Evolutionary conservation across 2,113 vertebrate genomes (phyloP).

Genomic region (Anthoscopus minutus): DNA sequence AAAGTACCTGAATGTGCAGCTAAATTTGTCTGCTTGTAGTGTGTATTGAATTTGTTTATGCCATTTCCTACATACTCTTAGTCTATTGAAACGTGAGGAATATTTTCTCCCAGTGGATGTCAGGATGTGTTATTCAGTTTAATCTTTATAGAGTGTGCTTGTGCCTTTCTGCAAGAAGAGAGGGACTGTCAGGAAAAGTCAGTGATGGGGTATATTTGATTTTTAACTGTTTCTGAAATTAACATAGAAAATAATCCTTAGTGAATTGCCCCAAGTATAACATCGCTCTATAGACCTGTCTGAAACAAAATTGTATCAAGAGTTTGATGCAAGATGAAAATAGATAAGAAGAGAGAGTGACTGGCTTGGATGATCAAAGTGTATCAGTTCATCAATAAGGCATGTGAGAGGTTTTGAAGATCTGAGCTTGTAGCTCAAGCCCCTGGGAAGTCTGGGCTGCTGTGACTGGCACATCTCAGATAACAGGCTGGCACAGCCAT

Average conservation of each 20-base stretch:
- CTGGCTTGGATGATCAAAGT: constrained; percentile 11
- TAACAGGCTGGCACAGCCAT: not conserved
- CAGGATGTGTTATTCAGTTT: not conserved
- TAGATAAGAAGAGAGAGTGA: not conserved
- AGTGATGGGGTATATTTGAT: not conserved
- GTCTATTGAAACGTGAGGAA: not conserved
- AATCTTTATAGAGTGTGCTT: not conserved
- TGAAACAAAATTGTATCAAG: not conserved
- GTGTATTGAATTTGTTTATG: not conserved
- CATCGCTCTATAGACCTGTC: not conserved
- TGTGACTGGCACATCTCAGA: not conserved
- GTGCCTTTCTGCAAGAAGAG: not conserved
- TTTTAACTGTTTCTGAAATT: not conserved
- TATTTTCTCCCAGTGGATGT: not conserved
- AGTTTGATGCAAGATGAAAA: not conserved
- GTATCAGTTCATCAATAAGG: constrained; percentile 9
- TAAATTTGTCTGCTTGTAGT: not conserved
- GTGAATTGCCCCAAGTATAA: not conserved
- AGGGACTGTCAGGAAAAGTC: not conserved
- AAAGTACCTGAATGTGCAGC: not conserved
- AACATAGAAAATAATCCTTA: not conserved
- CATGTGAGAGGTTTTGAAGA: constrained; percentile 8
- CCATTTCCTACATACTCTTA: not conserved
- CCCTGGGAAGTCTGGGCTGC: not conserved
- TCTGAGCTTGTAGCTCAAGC: not conserved